Evolutionary conservation across 2,797 vertebrate genomes (phyloP).

Genomic region (Discoglossus pictus): DNA sequence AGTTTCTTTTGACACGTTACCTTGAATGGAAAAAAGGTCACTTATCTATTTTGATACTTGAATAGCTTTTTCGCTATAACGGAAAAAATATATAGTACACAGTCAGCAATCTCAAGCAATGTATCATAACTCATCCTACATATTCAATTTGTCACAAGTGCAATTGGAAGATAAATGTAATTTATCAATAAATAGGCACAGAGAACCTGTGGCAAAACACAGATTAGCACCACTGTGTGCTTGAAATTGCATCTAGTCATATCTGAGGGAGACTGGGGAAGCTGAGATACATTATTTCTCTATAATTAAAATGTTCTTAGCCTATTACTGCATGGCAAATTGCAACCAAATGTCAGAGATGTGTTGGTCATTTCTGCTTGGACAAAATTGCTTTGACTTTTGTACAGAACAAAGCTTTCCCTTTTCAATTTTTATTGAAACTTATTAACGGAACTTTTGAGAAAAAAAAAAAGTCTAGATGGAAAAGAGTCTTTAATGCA

Average conservation of each 20-base stretch:
- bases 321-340: conserved; percentile 19
- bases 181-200: conserved; percentile 20
- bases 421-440: too few relatives aligned
- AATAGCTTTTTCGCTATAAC: too few relatives aligned
- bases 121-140: conserved; percentile 21
- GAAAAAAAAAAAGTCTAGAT: too few relatives aligned
- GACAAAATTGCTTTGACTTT: too few relatives aligned
- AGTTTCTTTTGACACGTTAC: too few relatives aligned
- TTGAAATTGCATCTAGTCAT: conserved; percentile 3
- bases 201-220: conserved; percentile 17
- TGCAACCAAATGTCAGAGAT: conserved; percentile 15
- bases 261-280: background rate
- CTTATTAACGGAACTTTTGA: too few relatives aligned
- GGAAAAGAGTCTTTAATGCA: too few relatives aligned
- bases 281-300: conserved; percentile 27
- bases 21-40: too few relatives aligned
- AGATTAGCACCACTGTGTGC: conserved; percentile 12
- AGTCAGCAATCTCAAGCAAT: conserved; percentile 2
- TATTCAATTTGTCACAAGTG: conserved; percentile 17
- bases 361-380: conserved; percentile 1
- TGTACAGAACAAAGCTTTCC: too few relatives aligned
- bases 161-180: conserved; percentile 16
- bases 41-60: too few relatives aligned
- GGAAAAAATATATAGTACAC: too few relatives aligned
- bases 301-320: conserved; percentile 37